Percentiles rank a stretch among this genome's conserved stretches.
Evolutionary conservation across 2,888 invertebrate genomes (phyloP).

Genomic region (Chromoteleia sp.): DNA sequence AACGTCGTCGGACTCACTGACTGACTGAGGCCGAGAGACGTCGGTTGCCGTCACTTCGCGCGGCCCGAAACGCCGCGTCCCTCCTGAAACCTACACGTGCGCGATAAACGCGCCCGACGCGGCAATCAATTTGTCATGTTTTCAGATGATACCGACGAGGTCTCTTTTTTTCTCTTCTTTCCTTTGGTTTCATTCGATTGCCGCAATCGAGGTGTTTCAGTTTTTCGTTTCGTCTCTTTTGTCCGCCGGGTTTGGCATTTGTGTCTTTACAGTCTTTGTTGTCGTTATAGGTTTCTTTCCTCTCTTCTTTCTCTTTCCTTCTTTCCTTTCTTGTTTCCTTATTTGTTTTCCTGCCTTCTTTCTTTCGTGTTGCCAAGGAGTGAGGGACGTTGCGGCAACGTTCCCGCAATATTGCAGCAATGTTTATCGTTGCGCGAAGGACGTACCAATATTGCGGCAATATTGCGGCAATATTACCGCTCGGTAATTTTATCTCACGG

Average conservation of each 20-base stretch:
- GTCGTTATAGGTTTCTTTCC: too few relatives aligned
- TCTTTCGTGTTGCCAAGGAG: constrained; percentile 1
- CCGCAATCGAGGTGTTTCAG: too few relatives aligned
- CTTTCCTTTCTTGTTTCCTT: not conserved
- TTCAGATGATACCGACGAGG: not conserved
- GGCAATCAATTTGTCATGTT: constrained; percentile 48
- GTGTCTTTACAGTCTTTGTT: too few relatives aligned
- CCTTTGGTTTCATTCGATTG: too few relatives aligned
- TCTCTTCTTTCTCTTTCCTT: not conserved
- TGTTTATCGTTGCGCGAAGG: constrained; percentile 55
- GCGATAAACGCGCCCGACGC: constrained; percentile 57
- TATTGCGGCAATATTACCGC: constrained; percentile 56
- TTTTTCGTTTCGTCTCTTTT: too few relatives aligned
- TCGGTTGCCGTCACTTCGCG: constrained; percentile 31
- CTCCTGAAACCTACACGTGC: constrained; percentile 63
- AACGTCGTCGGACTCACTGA: constrained; percentile 53
- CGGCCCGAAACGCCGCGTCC: constrained; percentile 48
- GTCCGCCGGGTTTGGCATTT: too few relatives aligned
- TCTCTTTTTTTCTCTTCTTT: constrained; percentile 3
- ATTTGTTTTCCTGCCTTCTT: not conserved
- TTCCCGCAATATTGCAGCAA: constrained; percentile 57
- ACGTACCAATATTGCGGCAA: constrained; percentile 58
- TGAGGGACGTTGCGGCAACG: constrained; percentile 37
- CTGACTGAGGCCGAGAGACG: constrained; percentile 39
- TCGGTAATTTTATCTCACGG: constrained; percentile 51